phyloP scores from a whole-genome alignment of 1,140 invertebrate species.

The Pseudomyrmex gracilis region DNA sequence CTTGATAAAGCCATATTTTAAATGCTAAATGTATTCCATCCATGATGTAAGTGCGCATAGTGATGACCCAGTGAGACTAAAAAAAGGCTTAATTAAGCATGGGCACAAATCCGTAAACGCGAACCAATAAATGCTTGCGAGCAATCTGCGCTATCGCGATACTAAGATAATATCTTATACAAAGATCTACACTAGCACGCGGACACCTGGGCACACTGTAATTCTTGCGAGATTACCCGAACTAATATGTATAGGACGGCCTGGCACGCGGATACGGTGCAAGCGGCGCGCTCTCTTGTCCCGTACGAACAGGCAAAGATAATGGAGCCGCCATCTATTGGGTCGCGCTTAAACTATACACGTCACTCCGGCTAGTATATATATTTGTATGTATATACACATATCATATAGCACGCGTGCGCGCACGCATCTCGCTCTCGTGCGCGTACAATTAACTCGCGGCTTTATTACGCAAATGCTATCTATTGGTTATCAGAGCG shows the following conservation, averaged over 20 bases:
- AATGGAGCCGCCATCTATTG: conserved; percentile 85
- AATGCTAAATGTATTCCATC: conserved; percentile 35
- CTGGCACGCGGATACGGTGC: neutral
- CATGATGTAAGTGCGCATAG: conserved; percentile 37
- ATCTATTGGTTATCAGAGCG: conserved; percentile 64
- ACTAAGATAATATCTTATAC: conserved; percentile 21
- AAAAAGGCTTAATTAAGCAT: conserved; percentile 37
- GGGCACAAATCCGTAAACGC: conserved; percentile 20
- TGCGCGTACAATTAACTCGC: conserved; percentile 62
- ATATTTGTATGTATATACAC: neutral
- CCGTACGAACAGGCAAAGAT: conserved; percentile 77
- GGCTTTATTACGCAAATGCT: conserved; percentile 63
- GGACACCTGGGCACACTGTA: conserved; percentile 17
- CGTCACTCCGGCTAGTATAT: conserved; percentile 20
- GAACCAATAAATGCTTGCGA: neutral
- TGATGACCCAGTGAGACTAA: conserved; percentile 23
- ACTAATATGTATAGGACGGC: conserved; percentile 35
- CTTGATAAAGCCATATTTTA: conserved; percentile 40
- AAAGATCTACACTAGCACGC: neutral
- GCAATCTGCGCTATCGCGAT: neutral
- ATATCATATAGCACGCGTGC: conserved; percentile 45
- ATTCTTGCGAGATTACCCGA: conserved; percentile 30
- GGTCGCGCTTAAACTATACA: conserved; percentile 77
- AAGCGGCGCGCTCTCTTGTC: conserved; percentile 38
- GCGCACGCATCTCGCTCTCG: conserved; percentile 38